These are phyloP conservation scores for Melanotaenia boesemani DNA, from an alignment of 2,797 vertebrate species.

Conservation along the genomic window DNA sequence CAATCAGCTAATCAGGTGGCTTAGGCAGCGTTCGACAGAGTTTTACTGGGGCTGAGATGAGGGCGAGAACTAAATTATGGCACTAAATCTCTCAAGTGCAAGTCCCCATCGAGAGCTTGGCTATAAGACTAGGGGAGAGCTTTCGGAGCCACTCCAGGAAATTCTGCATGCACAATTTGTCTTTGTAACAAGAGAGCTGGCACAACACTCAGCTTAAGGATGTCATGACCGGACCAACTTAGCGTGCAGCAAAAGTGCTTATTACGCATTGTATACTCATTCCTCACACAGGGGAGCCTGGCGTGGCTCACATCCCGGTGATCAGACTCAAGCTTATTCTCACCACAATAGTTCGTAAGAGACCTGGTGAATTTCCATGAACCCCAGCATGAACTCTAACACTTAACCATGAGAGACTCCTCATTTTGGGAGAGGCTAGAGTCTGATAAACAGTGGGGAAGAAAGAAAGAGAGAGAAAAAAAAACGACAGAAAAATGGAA, in stretches of 20 bases:
- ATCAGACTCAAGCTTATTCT: conserved; percentile 73
- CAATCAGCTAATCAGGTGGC: conserved; percentile 54
- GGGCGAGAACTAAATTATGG: conserved; percentile 71
- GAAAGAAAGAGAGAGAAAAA: conserved; percentile 52
- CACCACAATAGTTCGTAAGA: conserved; percentile 77
- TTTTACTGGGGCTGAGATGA: conserved; percentile 55
- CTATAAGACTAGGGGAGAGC: conserved; percentile 63
- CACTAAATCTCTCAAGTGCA: conserved; percentile 71
- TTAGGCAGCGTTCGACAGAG: conserved; percentile 51
- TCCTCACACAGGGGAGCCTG: conserved; percentile 77
- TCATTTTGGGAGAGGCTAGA: conserved; percentile 74
- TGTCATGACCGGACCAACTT: conserved; percentile 81
- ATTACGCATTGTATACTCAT: conserved; percentile 80
- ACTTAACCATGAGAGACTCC: conserved; percentile 78
- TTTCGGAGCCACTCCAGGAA: conserved; percentile 77
- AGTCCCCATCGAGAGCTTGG: conserved; percentile 69
- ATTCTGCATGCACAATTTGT: conserved; percentile 83
- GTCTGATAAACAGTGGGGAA: conserved; percentile 78
- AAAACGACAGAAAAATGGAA: conserved; percentile 79
- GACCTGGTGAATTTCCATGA: conserved; percentile 81
- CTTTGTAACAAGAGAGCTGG: conserved; percentile 82
- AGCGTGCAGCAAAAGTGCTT: conserved; percentile 79
- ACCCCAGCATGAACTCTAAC: conserved; percentile 79
- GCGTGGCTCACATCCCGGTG: conserved; percentile 72
- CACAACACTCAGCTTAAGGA: conserved; percentile 71